phyloP scores from a whole-genome alignment of 2,113 vertebrate species.

The Gobius niger region DNA sequence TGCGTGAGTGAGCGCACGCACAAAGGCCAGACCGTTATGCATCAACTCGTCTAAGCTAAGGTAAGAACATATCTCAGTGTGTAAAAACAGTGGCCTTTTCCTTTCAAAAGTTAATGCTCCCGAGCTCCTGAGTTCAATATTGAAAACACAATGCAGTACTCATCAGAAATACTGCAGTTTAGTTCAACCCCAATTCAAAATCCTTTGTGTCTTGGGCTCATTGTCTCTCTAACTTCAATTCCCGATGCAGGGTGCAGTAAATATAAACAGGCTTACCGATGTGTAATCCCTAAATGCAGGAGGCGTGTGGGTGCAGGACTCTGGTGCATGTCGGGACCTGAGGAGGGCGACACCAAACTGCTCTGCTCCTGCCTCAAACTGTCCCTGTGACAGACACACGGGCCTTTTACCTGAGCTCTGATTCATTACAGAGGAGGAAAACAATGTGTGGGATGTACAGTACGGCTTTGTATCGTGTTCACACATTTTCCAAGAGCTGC shows the following conservation, averaged over 20 bases:
- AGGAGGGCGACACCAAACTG: constrained; percentile 49
- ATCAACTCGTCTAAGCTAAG: too few relatives aligned
- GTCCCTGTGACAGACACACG: constrained; percentile 18
- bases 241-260: background rate
- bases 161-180: too few relatives aligned
- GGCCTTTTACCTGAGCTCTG: constrained; percentile 10
- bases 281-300: constrained; percentile 12
- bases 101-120: too few relatives aligned
- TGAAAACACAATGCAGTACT: too few relatives aligned
- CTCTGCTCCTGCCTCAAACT: constrained; percentile 31
- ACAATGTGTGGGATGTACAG: constrained; percentile 14
- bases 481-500: background rate
- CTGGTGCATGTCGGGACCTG: constrained; percentile 40
- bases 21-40: too few relatives aligned
- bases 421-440: background rate
- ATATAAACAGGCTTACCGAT: constrained; percentile 19
- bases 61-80: too few relatives aligned
- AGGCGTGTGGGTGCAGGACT: constrained; percentile 29
- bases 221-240: too few relatives aligned
- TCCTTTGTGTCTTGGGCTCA: too few relatives aligned
- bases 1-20: too few relatives aligned
- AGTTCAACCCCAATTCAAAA: too few relatives aligned
- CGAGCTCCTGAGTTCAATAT: too few relatives aligned
- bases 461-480: constrained; percentile 1
- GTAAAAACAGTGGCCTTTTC: too few relatives aligned